Base-by-base conservation (phyloP, 2,888 invertebrate genomes). In the Hypsopygia costalis region DNA sequence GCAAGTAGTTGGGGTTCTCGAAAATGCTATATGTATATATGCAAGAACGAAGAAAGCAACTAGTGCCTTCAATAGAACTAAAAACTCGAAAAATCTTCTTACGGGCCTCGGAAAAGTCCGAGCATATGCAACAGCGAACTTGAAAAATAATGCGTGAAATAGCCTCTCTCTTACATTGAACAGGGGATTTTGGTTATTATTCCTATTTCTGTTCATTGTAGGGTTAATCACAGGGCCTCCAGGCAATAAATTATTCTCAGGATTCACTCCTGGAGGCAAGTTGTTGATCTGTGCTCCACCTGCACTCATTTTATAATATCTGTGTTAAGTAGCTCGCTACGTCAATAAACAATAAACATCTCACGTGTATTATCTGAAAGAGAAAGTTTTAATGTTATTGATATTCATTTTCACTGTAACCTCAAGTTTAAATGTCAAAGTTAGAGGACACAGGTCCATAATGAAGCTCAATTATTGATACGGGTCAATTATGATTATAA, bases 21-120 rank as follows among this genome's bases (percentile, higher is more conserved):
- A 96, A 81, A 98, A 98, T 48, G 95, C 95, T 72, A 97, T 92
- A 72, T 99, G 99, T 67, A 99, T 97, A 76, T 99, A 99, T 34
- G 96, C 94, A 61, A 99, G 90, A 36, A 97, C 94, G 69, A 96
- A 95, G 80, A 99, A 95, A 39, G 97, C 96, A 39, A 93, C 62
- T 34, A 88, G 74, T 42, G 95, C 95, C 91, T 95, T 95, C 31
- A 96, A 78, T 44, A 97, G 89, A 51, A 96, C 91, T 44, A 94
- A 87, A 81, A 95, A 96, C 81, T 97, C 97, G 66, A 97, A 91
- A 59, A 96, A 91, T 68, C 96, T 90, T 64, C 97, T 86, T 30
- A 95, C 91, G 47, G 94, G 93, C 74, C 93, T 92, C 20, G 97
- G 97, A 83, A 99, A 95, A 40, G 95, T 93, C 62, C 96, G 91